These are phyloP conservation scores for Donacobius atricapilla DNA, from an alignment of 2,113 vertebrate species.

Conservation along the genomic window DNA sequence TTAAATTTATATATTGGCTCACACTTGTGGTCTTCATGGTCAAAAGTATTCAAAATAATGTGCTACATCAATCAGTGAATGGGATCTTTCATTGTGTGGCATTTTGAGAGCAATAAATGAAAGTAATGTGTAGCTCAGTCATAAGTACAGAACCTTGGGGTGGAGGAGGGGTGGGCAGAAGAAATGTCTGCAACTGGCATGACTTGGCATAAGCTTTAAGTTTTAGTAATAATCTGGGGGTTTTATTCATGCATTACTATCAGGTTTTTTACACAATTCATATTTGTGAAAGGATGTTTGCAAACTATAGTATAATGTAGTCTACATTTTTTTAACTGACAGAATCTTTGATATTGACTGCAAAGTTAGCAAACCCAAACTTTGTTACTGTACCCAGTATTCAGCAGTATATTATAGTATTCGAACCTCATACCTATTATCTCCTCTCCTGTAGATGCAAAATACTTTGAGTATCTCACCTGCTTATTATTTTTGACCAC, in stretches of 20 bases:
- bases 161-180: not conserved
- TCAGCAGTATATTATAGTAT: not conserved
- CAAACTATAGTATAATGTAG: not conserved
- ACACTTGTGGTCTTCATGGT: not conserved
- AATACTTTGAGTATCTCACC: not conserved
- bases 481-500: not conserved
- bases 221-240: not conserved
- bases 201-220: not conserved
- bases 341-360: not conserved
- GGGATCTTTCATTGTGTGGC: not conserved
- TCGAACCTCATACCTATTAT: not conserved
- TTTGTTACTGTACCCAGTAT: not conserved
- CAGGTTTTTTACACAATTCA: not conserved
- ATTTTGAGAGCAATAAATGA: not conserved
- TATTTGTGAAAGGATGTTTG: not conserved
- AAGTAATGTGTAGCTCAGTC: not conserved
- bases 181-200: not conserved
- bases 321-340: not conserved
- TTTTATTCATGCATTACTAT: not conserved
- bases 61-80: not conserved
- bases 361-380: not conserved
- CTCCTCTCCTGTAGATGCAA: not conserved
- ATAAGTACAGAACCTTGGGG: not conserved
- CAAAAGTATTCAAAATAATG: not conserved
- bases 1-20: not conserved